Evolutionary conservation across 1,140 invertebrate species (phyloP).

Genomic region (Lepidurus couesii): DNA sequence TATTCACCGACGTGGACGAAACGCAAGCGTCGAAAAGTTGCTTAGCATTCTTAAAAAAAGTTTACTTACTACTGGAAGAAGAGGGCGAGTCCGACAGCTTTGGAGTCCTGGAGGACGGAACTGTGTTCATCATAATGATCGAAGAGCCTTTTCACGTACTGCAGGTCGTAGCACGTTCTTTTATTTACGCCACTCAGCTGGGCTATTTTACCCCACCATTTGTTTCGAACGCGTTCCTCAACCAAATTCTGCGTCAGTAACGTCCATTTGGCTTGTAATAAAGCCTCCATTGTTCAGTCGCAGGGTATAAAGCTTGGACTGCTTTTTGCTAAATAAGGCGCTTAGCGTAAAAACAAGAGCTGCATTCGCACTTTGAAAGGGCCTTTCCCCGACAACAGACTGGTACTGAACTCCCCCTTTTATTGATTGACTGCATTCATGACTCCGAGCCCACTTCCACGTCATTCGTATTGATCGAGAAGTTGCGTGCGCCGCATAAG

Average conservation of each 20-base stretch:
- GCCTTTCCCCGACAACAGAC: background rate
- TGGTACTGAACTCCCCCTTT: slow-evolving; percentile 7
- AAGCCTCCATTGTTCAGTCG: background rate
- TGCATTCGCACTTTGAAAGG: background rate
- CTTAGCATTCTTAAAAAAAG: background rate
- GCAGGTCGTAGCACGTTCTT: slow-evolving; percentile 23
- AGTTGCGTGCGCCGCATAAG: background rate
- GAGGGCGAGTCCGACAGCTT: slow-evolving; percentile 19
- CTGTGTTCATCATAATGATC: background rate
- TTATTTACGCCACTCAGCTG: background rate
- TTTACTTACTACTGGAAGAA: slow-evolving; percentile 29
- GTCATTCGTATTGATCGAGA: background rate
- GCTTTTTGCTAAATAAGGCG: background rate
- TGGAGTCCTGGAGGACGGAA: background rate
- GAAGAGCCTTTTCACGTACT: slow-evolving; percentile 23
- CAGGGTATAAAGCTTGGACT: background rate
- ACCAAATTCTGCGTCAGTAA: background rate
- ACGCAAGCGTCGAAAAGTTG: background rate
- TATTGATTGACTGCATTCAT: background rate
- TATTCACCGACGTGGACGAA: background rate
- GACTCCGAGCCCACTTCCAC: background rate
- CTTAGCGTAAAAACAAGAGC: background rate
- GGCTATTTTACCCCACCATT: background rate
- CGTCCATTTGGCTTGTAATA: background rate
- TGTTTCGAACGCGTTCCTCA: background rate